These are phyloP conservation scores for Drosophila albomicans DNA, from an alignment of 1,140 invertebrate genomes.

Conservation along the genomic window DNA sequence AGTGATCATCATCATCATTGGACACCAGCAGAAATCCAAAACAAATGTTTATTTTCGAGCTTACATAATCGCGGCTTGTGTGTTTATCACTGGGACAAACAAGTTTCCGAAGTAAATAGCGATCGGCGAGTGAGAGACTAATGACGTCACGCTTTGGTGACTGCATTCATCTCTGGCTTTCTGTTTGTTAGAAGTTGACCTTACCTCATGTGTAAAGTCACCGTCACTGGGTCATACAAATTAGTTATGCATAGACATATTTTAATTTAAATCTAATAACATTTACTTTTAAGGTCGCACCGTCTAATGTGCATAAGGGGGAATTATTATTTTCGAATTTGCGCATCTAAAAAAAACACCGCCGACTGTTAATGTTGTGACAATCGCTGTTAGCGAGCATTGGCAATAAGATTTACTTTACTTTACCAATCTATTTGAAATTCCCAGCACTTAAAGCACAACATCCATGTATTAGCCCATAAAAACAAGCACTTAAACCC, in stretches of 20 bases:
- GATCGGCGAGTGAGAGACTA: conserved; percentile 23
- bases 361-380: conserved; percentile 8
- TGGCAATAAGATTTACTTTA: conserved; percentile 15
- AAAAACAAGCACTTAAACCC: conserved; percentile 49
- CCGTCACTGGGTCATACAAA: conserved; percentile 50
- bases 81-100: conserved; percentile 49
- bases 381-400: conserved; percentile 29
- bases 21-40: conserved; percentile 49
- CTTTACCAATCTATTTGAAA: conserved; percentile 14
- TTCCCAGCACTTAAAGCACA: not conserved
- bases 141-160: conserved; percentile 75
- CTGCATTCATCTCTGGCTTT: conserved; percentile 45
- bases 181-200: conserved; percentile 64
- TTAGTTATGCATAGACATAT: conserved; percentile 54
- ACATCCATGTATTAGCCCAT: conserved; percentile 6
- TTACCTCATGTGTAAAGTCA: conserved; percentile 55
- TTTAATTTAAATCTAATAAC: conserved; percentile 30
- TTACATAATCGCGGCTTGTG: conserved; percentile 64
- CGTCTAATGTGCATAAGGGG: not conserved
- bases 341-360: not conserved
- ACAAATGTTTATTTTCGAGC: conserved; percentile 57
- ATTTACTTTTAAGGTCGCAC: conserved; percentile 22
- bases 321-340: conserved; percentile 14
- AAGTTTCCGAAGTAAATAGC: conserved; percentile 46
- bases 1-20: conserved; percentile 25